Percentiles rank a stretch among this genome's conserved stretches.
Conservation (phyloP, 2,113 vertebrate genomes). For the Pongo pygmaeus region DNA sequence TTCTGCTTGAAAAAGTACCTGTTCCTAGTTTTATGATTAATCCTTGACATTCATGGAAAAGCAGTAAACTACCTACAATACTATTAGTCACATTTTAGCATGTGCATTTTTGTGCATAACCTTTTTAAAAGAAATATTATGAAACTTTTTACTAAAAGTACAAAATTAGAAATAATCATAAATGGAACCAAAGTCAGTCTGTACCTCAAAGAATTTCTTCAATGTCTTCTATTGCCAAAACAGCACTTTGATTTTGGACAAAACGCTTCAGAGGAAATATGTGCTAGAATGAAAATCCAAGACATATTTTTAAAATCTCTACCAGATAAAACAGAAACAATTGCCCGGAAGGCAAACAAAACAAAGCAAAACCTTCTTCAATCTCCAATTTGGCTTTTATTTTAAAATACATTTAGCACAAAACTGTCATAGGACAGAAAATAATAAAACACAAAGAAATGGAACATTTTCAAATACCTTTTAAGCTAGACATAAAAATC, state of each 20-base stretch:
- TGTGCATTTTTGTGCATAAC: neutral
- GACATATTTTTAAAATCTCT: neutral
- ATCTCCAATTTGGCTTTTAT: constrained; percentile 66
- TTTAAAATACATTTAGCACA: constrained; percentile 73
- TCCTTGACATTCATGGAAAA: neutral
- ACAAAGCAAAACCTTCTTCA: neutral
- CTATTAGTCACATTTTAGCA: neutral
- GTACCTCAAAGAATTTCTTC: constrained; percentile 31
- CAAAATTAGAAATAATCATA: neutral
- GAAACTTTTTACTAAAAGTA: constrained; percentile 7
- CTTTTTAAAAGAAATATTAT: neutral
- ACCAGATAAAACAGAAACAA: constrained; percentile 16
- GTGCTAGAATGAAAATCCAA: constrained; percentile 59
- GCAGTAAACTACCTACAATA: neutral
- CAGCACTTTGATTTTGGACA: constrained; percentile 31
- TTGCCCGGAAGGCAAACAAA: constrained; percentile 49
- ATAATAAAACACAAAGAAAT: constrained; percentile 71
- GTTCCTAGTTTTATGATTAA: constrained; percentile 27
- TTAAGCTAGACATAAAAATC: constrained; percentile 53
- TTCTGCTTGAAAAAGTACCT: constrained; percentile 24
- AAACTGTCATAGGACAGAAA: constrained; percentile 60
- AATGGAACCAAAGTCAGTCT: neutral
- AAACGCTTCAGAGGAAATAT: constrained; percentile 63
- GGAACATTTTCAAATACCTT: constrained; percentile 57
- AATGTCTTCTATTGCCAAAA: constrained; percentile 15